Evolutionary conservation across 2,797 vertebrate species (phyloP), one percentile per base, ranked within the genome.

Genomic region (Lophotriccus pileatus): DNA sequence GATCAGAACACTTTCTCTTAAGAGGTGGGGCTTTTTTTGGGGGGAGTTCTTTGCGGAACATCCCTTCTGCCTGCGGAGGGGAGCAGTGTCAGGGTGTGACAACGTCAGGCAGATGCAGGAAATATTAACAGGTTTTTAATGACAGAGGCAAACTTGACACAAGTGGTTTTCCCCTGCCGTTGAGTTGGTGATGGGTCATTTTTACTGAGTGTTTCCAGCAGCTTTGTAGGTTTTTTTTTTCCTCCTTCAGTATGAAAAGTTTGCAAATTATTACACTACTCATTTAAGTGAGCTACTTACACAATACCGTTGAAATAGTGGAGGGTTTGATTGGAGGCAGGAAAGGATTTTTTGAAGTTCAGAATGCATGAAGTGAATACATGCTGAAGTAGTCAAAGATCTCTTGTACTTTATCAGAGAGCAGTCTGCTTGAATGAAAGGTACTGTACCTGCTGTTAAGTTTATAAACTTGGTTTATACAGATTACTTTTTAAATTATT

Each of bases 401-500:
- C 74, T 43, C 80, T 86, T 92, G 73, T 93, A 93, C 87, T 90
- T 91, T 85, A 78, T 93, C 87, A 87, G 85, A 87, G 90, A 67
- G 80, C 87, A 93, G 56, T 41, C 90, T 95, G 66, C 91, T 87
- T 94, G 94, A 94, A 95, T 95, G 89, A 87, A 85, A 81, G 94
- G 94, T 95, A 64, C 92, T 89, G 84, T 95, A 94, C 96, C 90
- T 97, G 84, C 84, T 92, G 81, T 85, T 94, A 92, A 89, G 86
- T 94, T 96, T 93, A 92, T 94, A 94, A 96, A 92, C 89, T 88
- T 92, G 90, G 87, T 96, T 93, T 94, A 77, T 93, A 94, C 88
- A 81, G 88, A 96, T 97, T 93, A 87, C 91, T 95, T 95, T 86
- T 83, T 92, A 91, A 96, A 96, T 95, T 91, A 95, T 95, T 94